phyloP scores from a whole-genome alignment of 2,888 invertebrate species.

The Zaprionus bogoriensis region DNA sequence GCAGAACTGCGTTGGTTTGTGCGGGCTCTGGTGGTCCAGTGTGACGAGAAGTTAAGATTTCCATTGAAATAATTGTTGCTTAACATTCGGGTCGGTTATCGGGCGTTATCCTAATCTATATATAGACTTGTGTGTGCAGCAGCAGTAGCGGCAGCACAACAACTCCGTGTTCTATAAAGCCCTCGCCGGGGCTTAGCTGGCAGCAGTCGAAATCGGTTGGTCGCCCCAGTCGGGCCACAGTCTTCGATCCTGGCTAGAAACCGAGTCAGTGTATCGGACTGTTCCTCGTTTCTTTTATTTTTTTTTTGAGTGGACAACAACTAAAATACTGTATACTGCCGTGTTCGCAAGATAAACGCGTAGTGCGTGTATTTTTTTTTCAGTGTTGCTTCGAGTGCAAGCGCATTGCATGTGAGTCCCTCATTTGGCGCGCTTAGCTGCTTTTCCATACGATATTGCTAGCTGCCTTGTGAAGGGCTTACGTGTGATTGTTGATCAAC shows the following conservation, averaged over 20 bases:
- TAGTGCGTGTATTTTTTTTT: background rate
- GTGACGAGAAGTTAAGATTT: constrained; percentile 5
- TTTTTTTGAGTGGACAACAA: constrained; percentile 2
- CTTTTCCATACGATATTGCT: constrained; percentile 71
- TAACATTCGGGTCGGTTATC: constrained; percentile 35
- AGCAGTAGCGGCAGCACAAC: constrained; percentile 19
- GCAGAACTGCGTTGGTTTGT: constrained; percentile 14
- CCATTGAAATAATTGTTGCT: constrained; percentile 25
- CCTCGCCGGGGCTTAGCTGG: constrained; percentile 4
- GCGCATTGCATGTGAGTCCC: constrained; percentile 80
- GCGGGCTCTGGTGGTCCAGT: constrained; percentile 33
- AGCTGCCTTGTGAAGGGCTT: constrained; percentile 83
- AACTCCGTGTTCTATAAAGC: constrained; percentile 50
- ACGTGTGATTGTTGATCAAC: constrained; percentile 79
- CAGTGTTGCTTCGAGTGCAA: background rate
- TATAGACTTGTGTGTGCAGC: constrained; percentile 9
- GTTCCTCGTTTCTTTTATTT: too few species aligned
- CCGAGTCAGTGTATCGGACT: too few species aligned
- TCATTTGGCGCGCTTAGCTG: constrained; percentile 82
- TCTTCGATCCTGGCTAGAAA: background rate
- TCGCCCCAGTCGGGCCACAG: constrained; percentile 23
- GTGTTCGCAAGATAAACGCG: too few species aligned
- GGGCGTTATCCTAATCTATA: constrained; percentile 42
- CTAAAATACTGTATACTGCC: background rate
- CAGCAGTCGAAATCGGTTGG: constrained; percentile 42